These are phyloP conservation scores for Prionace glauca DNA, from an alignment of 2,797 vertebrate species.

Conservation along the genomic window DNA sequence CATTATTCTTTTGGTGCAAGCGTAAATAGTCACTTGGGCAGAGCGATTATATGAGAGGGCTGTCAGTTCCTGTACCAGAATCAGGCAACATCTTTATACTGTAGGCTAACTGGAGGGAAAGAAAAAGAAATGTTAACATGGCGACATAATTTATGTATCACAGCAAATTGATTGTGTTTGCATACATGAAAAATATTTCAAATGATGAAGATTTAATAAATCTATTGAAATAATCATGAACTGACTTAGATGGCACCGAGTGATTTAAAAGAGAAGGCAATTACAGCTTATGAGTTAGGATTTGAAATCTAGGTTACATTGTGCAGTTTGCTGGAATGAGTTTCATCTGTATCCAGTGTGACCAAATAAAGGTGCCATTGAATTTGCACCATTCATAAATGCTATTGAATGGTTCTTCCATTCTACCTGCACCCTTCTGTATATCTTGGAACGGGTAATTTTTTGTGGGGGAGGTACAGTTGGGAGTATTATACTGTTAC, in stretches of 20 bases:
- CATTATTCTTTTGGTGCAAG: neutral
- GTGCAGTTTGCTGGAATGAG: neutral
- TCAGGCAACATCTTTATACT: neutral
- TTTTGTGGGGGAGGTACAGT: conserved; percentile 43
- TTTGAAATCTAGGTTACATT: neutral
- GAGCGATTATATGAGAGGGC: neutral
- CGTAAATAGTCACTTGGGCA: neutral
- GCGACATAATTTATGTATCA: neutral
- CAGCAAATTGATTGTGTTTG: neutral
- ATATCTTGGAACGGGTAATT: conserved; percentile 48
- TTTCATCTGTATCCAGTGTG: neutral
- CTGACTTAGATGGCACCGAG: neutral
- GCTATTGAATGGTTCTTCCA: conserved; percentile 46
- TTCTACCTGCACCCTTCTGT: conserved; percentile 42
- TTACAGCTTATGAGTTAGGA: neutral
- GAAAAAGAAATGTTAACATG: neutral
- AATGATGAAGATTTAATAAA: neutral
- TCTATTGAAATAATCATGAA: neutral
- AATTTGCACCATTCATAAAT: conserved; percentile 41
- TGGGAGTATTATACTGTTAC: conserved; percentile 41
- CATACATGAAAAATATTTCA: neutral
- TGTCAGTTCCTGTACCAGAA: neutral
- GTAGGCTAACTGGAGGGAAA: neutral
- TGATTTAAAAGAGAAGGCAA: neutral
- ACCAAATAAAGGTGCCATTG: neutral